phyloP scores from a whole-genome alignment of 2,888 invertebrate species.

The Scotopteryx bipunctaria region DNA sequence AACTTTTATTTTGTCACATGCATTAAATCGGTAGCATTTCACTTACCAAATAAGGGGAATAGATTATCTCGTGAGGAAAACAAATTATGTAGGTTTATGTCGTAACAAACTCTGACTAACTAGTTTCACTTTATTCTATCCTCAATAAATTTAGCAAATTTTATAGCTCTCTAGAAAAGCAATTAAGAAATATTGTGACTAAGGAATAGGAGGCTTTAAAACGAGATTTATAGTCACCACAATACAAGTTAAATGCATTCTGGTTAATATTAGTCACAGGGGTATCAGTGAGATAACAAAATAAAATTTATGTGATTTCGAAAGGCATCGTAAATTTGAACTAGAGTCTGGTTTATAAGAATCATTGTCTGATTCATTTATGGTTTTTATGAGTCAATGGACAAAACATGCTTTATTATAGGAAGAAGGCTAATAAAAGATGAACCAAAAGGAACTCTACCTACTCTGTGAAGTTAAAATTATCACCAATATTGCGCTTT shows the following conservation, averaged over 20 bases:
- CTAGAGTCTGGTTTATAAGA: constrained; percentile 22
- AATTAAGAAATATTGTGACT: constrained; percentile 28
- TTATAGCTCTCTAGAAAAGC: constrained; percentile 34
- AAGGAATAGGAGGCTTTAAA: constrained; percentile 28
- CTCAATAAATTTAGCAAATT: constrained; percentile 33
- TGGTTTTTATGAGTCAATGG: constrained; percentile 14
- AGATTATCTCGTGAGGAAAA: neutral
- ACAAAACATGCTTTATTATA: neutral
- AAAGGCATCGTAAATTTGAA: constrained; percentile 30
- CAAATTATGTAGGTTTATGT: neutral
- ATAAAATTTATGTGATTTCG: constrained; percentile 31
- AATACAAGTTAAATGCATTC: constrained; percentile 30
- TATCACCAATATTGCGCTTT: no score
- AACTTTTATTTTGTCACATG: no score
- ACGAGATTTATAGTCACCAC: constrained; percentile 36
- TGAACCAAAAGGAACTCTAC: no score
- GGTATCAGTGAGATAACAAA: constrained; percentile 27
- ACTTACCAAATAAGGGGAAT: no score
- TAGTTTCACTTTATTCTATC: constrained; percentile 18
- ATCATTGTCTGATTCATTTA: constrained; percentile 28
- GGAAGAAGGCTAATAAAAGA: no score
- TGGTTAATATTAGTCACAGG: constrained; percentile 33
- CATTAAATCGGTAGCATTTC: no score
- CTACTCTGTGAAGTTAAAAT: no score
- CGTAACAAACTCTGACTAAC: constrained; percentile 2